Evolutionary conservation across 92 coral and sea anemone species (phyloP), one percentile per base, ranked within the genome.

Genomic region (Paragorgia papillata): DNA sequence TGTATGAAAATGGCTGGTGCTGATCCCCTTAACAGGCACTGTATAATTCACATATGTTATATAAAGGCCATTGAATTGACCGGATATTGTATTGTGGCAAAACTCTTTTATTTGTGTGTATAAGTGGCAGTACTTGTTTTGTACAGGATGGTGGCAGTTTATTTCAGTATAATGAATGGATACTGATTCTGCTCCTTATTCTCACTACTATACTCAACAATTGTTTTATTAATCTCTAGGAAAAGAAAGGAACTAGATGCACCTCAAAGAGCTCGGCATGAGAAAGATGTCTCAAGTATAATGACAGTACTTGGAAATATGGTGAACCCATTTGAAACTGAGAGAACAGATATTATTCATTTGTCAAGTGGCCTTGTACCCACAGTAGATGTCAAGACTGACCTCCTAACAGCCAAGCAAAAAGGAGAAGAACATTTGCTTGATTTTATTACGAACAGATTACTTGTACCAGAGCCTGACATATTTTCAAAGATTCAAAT

Each of bases 301-400:
- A 24, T n/a, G 19, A 67, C 13, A 2, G 44, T 51, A 19, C 28
- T 65, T 41, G 18, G 20, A 14, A 34, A 21, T 65, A 41, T 65
- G 54, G 54, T 37, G 1, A 65, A 65, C 27, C 73, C 50, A 10
- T 6, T 65, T 65, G 73, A 65, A 65, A 19, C 54, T 35, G 74
- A 25, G 2, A 24, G 24, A 67, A 43, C 57, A 22, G 74, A 44
- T 9, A 10, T 67, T 34, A 19, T 67, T 1, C 39, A 67, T 30
- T 26, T 74, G 57, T 70, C 88, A 58, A 78, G 85, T 71, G 90
- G 87, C 24, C 20, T 31, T 29, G 56, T 69, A 64, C 82, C 87
- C 32, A 14, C 82, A 19, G 50, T 44, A 65, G 79, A 66, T 60
- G 41, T 73, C 12, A 73, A 43, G 49, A 18, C 71, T 49, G 91